These are phyloP conservation scores for Scolopax bukidnonensis DNA, from an alignment of 2,797 vertebrate genomes.

Conservation along the genomic window DNA sequence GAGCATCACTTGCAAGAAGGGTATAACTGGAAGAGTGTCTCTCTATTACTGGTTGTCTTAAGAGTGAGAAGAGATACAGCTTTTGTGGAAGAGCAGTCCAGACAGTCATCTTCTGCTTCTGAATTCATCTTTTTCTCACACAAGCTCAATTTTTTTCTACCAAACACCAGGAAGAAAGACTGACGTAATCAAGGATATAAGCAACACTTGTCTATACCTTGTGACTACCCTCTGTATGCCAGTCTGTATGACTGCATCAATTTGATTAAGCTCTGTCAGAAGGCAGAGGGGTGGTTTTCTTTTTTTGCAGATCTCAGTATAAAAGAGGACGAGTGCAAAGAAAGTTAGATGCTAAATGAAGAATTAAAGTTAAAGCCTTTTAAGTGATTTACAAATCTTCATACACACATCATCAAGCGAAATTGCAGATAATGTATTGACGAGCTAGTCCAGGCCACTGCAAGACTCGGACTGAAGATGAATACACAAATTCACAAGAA, in stretches of 20 bases:
- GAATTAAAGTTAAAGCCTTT: background rate
- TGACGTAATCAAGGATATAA: background rate
- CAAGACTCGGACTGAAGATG: rapidly evolving
- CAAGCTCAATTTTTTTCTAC: background rate
- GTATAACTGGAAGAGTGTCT: background rate
- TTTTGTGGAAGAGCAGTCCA: background rate
- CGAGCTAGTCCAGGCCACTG: background rate
- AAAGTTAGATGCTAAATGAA: background rate
- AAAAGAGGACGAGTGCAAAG: background rate
- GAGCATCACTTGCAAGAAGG: background rate
- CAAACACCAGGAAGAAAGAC: background rate
- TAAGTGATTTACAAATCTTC: background rate
- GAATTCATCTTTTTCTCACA: background rate
- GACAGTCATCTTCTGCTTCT: background rate
- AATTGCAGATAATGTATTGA: background rate
- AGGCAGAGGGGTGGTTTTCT: background rate
- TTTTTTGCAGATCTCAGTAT: background rate
- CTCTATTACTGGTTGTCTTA: background rate
- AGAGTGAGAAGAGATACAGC: background rate
- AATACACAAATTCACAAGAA: background rate
- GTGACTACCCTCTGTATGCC: background rate
- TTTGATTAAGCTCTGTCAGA: background rate
- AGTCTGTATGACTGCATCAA: background rate
- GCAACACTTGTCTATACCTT: background rate
- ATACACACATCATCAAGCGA: background rate